phyloP scores from a whole-genome alignment of 2,113 vertebrate genomes.

The Chiloscyllium plagiosum region DNA sequence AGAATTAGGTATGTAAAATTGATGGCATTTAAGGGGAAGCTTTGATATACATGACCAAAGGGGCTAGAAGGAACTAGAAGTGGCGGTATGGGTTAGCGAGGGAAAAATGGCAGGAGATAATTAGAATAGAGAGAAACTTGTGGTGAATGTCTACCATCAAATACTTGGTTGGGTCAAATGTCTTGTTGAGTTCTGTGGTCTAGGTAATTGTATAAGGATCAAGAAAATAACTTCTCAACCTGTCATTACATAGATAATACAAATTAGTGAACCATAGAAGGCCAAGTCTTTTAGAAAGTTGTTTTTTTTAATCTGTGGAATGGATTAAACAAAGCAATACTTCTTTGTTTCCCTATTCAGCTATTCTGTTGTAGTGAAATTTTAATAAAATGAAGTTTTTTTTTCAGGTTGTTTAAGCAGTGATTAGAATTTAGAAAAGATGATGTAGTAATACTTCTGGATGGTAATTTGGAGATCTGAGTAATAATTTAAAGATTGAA shows the following conservation, averaged over 20 bases:
- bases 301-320: not conserved
- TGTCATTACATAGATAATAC: not conserved
- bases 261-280: not conserved
- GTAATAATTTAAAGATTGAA: not conserved
- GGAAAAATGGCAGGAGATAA: not conserved
- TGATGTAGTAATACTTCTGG: not conserved
- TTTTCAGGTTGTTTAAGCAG: not conserved
- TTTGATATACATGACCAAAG: not conserved
- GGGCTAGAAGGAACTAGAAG: not conserved
- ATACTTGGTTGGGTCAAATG: not conserved
- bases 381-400: not conserved
- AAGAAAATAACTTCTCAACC: not conserved
- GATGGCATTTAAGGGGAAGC: not conserved
- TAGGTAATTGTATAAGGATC: not conserved
- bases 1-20: not conserved
- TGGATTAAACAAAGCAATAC: not conserved
- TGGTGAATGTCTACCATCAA: not conserved
- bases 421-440: not conserved
- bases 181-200: not conserved
- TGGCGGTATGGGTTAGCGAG: not conserved
- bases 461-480: not conserved
- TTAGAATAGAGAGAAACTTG: not conserved
- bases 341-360: not conserved
- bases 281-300: not conserved
- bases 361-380: not conserved